Evolutionary conservation across 1,140 invertebrate species (phyloP).

Genomic region (Orchesella cincta): DNA sequence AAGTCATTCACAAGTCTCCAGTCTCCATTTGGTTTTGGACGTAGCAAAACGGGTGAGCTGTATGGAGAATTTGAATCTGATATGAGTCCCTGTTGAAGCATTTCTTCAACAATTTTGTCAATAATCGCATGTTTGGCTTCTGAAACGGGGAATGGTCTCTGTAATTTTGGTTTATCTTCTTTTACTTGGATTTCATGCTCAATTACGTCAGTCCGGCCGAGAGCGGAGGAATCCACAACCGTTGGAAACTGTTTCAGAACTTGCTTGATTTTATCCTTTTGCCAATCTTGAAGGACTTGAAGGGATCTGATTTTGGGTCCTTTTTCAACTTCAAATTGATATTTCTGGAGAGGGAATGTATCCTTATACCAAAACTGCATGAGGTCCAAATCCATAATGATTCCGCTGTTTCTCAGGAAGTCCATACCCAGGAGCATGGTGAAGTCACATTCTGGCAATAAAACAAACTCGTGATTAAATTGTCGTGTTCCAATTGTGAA

Average conservation of each 20-base stretch:
- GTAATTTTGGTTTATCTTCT: background rate
- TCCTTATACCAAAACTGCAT: background rate
- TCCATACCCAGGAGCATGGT: background rate
- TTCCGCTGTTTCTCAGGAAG: background rate
- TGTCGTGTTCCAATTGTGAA: background rate
- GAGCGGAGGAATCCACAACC: background rate
- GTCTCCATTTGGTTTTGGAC: conserved; percentile 26
- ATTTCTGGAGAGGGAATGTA: background rate
- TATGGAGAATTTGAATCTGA: conserved; percentile 17
- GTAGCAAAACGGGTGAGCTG: conserved; percentile 27
- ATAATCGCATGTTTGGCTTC: background rate
- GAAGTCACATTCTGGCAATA: background rate
- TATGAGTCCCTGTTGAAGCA: conserved; percentile 29
- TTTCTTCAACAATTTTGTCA: conserved; percentile 10
- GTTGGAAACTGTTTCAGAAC: background rate
- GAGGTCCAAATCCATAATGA: background rate
- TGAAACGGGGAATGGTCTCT: background rate
- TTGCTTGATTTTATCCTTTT: background rate
- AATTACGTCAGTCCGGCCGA: background rate
- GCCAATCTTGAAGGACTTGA: background rate
- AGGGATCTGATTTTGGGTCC: background rate
- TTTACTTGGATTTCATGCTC: background rate
- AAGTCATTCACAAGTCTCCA: conserved; percentile 33
- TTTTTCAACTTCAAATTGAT: background rate
- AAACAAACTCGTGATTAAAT: background rate